Base-by-base conservation (phyloP, 2,888 invertebrate species). In the Sympetrum striolatum region DNA sequence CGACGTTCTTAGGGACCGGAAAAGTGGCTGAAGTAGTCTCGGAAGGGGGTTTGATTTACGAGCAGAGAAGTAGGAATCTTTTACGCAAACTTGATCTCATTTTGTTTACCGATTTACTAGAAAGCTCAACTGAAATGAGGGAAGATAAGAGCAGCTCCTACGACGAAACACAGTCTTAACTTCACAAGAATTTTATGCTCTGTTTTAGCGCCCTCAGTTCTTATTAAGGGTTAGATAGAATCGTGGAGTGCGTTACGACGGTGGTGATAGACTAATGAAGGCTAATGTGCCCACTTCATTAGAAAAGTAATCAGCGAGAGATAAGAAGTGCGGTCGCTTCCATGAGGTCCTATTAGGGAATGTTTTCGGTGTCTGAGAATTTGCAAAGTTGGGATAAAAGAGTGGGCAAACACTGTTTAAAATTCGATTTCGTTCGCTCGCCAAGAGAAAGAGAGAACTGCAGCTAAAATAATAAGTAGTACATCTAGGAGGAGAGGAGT, bases 1-100 rank as follows among this genome's bases (percentile, higher is more conserved):
- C 82, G 58, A 82, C 82, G 58, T 58, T 82, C 82, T 58, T 58
- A 35, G 82, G 35, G 82, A 82, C 82, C 82, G 82, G 82, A 82
- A 82, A 82, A 82, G 82, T 82, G 82, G 82, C 58, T 60, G 82
- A 60, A 60, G 60, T 22, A 64, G 64, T n/a, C 60, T 60, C 53
- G 82, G 35, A 6, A 35, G 58, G 82, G 82, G 58, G 25, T 82
- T 53, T 82, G 82, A 82, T 82, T 82, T 82, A 82, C 82, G 82
- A 82, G 82, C 58, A 35, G 1, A 22, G 82, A 25, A 81, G 81
- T 2, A n/a, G 81, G 81, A 81, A 81, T 53, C 48, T 82, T 58
- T 82, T 60, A 60, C 58, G 82, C 35, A 22, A 58, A 82, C 58
- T 58, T 35, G 15, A 4, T 25, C 31, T 58, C 15, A 60, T 82